Evolutionary conservation across 1,140 invertebrate genomes (phyloP).

Genomic region (Apis dorsata): DNA sequence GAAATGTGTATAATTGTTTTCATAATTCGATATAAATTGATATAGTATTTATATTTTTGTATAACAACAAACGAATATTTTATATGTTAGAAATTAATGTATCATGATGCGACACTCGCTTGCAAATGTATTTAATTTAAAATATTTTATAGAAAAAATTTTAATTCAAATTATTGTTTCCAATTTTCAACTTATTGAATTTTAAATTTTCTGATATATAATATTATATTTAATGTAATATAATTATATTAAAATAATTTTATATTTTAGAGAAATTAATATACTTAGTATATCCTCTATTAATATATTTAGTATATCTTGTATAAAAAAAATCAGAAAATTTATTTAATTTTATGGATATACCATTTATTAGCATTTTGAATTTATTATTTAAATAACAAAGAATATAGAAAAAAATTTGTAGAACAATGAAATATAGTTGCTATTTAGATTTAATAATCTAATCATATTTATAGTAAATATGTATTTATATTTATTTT

Average conservation of each 20-base stretch:
- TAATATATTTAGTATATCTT: neutral
- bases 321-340: neutral
- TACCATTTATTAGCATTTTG: neutral
- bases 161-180: neutral
- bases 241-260: neutral
- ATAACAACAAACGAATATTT: slow-evolving; percentile 50
- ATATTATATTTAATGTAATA: neutral
- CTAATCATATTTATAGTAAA: slow-evolving; percentile 12
- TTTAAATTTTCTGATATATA: neutral
- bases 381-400: neutral
- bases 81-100: slow-evolving; percentile 50
- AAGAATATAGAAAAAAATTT: neutral
- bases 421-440: neutral
- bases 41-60: slow-evolving; percentile 61
- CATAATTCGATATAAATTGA: slow-evolving; percentile 24
- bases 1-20: slow-evolving; percentile 29
- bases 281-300: neutral
- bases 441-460: neutral
- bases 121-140: slow-evolving; percentile 5
- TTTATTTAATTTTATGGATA: neutral
- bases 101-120: neutral
- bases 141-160: too few species aligned
- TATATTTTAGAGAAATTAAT: neutral
- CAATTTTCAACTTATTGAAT: neutral
- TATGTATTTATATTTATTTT: slow-evolving; percentile 4